A percentile compares a stretch with the other conserved stretches of the same genome.
Evolutionary conservation across 2,888 invertebrate species (phyloP).

Genomic region (Danaus chrysippus): DNA sequence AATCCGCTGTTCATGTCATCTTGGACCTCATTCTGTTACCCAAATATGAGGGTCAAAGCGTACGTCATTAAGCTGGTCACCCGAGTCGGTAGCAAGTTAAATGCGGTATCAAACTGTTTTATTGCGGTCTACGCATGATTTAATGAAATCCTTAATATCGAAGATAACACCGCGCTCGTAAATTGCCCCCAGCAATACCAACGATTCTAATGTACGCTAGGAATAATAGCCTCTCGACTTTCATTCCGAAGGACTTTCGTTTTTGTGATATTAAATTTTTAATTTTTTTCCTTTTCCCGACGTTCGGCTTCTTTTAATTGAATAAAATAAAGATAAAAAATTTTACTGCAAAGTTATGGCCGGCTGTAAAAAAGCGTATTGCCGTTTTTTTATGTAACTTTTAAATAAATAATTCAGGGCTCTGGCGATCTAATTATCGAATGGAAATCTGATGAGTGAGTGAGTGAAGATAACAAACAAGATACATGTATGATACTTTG

Average conservation of each 20-base stretch:
- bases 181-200: constrained; percentile 62
- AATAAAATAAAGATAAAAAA: constrained; percentile 32
- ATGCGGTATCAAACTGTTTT: constrained; percentile 77
- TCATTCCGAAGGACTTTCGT: constrained; percentile 33
- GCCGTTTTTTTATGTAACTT: constrained; percentile 22
- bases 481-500: constrained; percentile 11
- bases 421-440: not conserved
- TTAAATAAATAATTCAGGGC: constrained; percentile 21
- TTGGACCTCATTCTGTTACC: constrained; percentile 34
- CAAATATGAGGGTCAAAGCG: constrained; percentile 51
- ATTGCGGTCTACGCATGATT: constrained; percentile 70
- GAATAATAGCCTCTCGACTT: constrained; percentile 51
- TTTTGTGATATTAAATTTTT: constrained; percentile 39
- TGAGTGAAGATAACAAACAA: not conserved
- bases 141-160: constrained; percentile 78
- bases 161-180: constrained; percentile 62
- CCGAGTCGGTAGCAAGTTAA: constrained; percentile 59
- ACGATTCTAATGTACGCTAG: constrained; percentile 43
- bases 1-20: constrained; percentile 10
- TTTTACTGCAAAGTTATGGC: constrained; percentile 22
- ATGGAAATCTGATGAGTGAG: not conserved
- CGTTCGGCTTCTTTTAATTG: constrained; percentile 24
- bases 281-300: constrained; percentile 22
- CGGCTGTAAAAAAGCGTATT: constrained; percentile 15
- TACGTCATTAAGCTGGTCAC: constrained; percentile 72